A percentile compares a stretch with the other conserved stretches of the same genome.
Conservation (phyloP, 2,797 vertebrate species). For the Enteromius thamalakanensis region DNA sequence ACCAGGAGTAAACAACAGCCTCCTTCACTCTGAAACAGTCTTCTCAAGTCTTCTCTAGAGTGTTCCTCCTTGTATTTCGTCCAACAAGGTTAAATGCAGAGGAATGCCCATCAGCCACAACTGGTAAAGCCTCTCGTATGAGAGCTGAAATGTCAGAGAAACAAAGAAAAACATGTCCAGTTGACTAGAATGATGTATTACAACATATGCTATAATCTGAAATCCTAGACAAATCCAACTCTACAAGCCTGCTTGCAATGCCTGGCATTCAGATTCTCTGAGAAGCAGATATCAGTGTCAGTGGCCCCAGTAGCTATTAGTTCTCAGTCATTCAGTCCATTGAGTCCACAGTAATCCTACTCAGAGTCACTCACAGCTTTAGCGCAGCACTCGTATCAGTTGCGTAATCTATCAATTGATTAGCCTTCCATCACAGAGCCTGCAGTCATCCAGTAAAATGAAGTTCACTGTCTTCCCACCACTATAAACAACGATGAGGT, state of each 20-base stretch:
- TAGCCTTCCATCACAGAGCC: conserved; percentile 64
- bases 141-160: not conserved
- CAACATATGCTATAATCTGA: conserved; percentile 12
- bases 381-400: conserved; percentile 67
- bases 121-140: not conserved
- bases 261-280: conserved; percentile 13
- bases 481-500: conserved; percentile 69
- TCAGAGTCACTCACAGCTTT: conserved; percentile 59
- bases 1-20: not conserved
- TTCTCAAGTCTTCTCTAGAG: not conserved
- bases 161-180: not conserved
- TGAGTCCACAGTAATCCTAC: conserved; percentile 58
- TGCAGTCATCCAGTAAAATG: conserved; percentile 69
- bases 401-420: conserved; percentile 78
- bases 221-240: conserved; percentile 21
- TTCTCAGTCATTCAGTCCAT: conserved; percentile 54
- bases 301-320: conserved; percentile 35
- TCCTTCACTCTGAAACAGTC: not conserved
- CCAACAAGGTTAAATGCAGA: not conserved
- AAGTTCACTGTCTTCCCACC: conserved; percentile 67
- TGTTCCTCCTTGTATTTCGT: not conserved
- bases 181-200: conserved; percentile 20
- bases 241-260: not conserved
- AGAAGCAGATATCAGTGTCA: conserved; percentile 45
- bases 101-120: not conserved